phyloP scores from a whole-genome alignment of 2,888 invertebrate genomes.

The Trissolcus japonicus region DNA sequence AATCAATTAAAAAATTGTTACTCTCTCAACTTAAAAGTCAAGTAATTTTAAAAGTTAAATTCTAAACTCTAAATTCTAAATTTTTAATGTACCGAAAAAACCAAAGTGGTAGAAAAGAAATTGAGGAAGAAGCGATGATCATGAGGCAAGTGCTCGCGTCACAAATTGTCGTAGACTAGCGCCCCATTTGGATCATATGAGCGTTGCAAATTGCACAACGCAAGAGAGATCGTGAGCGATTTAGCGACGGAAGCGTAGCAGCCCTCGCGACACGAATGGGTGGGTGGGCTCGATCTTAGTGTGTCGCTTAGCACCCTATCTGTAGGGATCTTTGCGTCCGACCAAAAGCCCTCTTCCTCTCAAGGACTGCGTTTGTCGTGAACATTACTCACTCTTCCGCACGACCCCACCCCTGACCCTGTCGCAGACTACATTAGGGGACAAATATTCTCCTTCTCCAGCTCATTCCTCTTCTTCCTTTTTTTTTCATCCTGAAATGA shows the following conservation, averaged over 20 bases:
- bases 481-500: slow-evolving; percentile 14
- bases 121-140: slow-evolving; percentile 40
- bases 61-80: too few species aligned
- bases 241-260: slow-evolving; percentile 58
- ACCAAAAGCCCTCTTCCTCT: slow-evolving; percentile 59
- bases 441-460: slow-evolving; percentile 71
- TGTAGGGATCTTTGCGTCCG: slow-evolving; percentile 70
- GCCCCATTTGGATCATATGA: slow-evolving; percentile 42
- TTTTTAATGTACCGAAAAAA: not conserved
- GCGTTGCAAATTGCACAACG: slow-evolving; percentile 69
- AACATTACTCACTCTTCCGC: slow-evolving; percentile 74
- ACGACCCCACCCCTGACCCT: slow-evolving; percentile 62
- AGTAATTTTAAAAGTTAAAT: too few species aligned
- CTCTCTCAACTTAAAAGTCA: too few species aligned
- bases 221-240: slow-evolving; percentile 65
- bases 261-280: slow-evolving; percentile 49
- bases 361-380: slow-evolving; percentile 76
- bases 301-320: slow-evolving; percentile 76
- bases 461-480: slow-evolving; percentile 48
- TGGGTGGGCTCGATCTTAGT: slow-evolving; percentile 69
- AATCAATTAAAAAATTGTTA: too few species aligned
- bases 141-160: slow-evolving; percentile 27
- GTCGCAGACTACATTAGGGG: slow-evolving; percentile 75
- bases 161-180: slow-evolving; percentile 27
- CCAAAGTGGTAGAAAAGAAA: too few species aligned